Conservation (phyloP, 2,797 vertebrate species). For the Urosaurus nigricauda region DNA sequence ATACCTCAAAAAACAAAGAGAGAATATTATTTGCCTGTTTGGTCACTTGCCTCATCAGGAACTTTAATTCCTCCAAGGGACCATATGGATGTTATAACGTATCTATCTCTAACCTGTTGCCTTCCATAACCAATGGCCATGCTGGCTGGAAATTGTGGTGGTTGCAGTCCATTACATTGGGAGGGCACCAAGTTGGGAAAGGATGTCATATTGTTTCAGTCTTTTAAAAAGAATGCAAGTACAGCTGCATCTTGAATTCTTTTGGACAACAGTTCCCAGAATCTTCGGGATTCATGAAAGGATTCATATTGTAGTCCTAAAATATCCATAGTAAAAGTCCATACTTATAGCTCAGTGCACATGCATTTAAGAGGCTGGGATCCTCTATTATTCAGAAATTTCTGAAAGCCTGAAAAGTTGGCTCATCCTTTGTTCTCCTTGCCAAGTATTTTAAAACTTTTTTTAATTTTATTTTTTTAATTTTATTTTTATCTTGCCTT, state of each 20-base stretch:
- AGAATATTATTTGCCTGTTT: constrained; percentile 49
- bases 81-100: background rate
- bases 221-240: constrained; percentile 28
- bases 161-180: background rate
- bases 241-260: too few relatives aligned
- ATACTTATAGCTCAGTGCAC: constrained; percentile 1
- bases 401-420: constrained; percentile 12
- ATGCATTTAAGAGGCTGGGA: background rate
- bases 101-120: background rate
- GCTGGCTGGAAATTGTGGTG: background rate
- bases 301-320: too few relatives aligned
- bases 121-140: background rate
- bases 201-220: background rate
- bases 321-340: too few relatives aligned
- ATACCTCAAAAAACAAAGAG: background rate
- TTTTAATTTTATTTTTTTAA: too few relatives aligned
- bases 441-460: constrained; percentile 17
- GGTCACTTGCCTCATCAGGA: constrained; percentile 52
- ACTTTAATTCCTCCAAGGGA: constrained; percentile 28
- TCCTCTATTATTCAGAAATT: background rate
- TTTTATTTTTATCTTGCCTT: too few relatives aligned
- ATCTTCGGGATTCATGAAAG: too few relatives aligned
- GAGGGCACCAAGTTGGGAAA: background rate
- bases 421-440: constrained; percentile 10
- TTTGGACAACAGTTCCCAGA: too few relatives aligned